Evolutionary conservation across 2,888 invertebrate genomes (phyloP), one percentile per base, ranked within the genome.

Genomic region (Cistogaster globosa): DNA sequence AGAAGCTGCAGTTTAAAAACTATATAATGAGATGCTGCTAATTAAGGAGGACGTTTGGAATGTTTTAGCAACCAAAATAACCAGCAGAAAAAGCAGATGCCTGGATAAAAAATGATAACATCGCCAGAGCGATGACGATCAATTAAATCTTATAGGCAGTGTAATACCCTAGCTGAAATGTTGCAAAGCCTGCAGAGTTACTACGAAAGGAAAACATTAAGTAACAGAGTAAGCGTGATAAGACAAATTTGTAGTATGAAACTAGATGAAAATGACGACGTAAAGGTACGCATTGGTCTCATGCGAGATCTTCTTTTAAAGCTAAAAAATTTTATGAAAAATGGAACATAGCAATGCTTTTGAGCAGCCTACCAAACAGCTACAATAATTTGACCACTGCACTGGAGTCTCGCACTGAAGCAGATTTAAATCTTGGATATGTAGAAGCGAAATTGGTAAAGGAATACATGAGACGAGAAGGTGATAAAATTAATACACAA

Each of bases 221-320:
- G 71, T 32, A 71, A 71, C 58, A 60, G 22, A 20, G 58, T 74
- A 22, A 62, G 9, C 38, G 74, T 74, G 20, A 74, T 74, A 51
- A 62, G 62, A 22, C 53, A 62, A 9, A 74, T 74, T 62, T 74
- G 74, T 32, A 22, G 5, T 8, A 74, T 62, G 74, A 51, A 53
- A 8, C 11, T 74, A 6, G 62, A 62, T 53, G 74, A 62, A 7
- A 22, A 63, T 9, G 62, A 18, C 16, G 62, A 63, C 4, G 22
- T 74, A 16, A 62, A 38, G 22, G 22, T 18, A 18, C 62, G 63
- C 7, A 32, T 75, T 51, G 63, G 74, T n/a, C n/a, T 45, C 11
- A 75, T 75, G 55, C 5, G 18, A 0, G 65, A 74, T 53, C 14
- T 42, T 9, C 53, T 74, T 51, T 22, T 62, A 11, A 74, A 62